Conservation (phyloP, 2,113 vertebrate genomes). For the Suricata suricatta region DNA sequence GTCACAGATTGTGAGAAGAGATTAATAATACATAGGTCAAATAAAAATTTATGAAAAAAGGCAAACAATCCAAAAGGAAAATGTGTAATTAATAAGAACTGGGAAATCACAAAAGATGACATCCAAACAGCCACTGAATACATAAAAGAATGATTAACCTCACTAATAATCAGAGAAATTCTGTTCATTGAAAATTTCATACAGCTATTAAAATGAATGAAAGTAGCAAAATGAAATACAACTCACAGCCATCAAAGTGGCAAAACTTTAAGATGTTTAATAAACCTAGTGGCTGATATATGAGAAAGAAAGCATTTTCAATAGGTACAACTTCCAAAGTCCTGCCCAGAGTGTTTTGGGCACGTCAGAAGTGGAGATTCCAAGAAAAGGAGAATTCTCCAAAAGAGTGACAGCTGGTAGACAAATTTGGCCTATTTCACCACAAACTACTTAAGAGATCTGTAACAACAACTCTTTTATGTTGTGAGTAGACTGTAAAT, state of each 20-base stretch:
- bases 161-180: neutral
- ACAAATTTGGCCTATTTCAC: neutral
- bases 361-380: neutral
- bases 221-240: neutral
- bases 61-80: neutral
- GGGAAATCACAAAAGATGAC: neutral
- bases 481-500: neutral
- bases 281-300: neutral
- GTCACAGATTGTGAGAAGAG: neutral
- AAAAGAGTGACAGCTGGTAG: neutral
- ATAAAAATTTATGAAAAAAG: constrained; percentile 19
- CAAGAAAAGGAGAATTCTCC: neutral
- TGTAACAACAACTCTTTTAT: neutral
- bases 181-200: neutral
- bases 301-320: neutral
- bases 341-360: neutral
- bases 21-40: neutral
- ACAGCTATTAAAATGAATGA: neutral
- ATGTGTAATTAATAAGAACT: neutral
- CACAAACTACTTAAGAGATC: neutral
- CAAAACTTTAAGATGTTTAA: neutral
- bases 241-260: neutral
- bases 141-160: neutral
- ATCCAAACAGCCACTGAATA: neutral
- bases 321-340: neutral